Percentiles rank a stretch among this genome's conserved stretches.
Evolutionary conservation across 2,888 invertebrate genomes (phyloP).

Genomic region (Aquatica leii): DNA sequence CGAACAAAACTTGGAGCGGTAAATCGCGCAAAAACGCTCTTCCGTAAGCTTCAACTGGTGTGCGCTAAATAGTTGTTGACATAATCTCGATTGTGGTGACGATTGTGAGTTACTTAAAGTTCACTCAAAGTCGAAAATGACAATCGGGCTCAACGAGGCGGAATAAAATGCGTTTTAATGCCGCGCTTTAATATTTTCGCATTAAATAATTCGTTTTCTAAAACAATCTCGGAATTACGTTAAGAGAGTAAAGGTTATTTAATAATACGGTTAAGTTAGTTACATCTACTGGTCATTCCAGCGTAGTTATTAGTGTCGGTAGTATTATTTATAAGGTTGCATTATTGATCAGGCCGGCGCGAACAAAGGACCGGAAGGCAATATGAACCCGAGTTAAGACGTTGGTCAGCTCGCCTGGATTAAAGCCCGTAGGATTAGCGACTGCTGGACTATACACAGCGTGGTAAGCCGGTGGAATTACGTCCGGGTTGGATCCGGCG

Average conservation of each 20-base stretch:
- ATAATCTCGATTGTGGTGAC: slow-evolving; percentile 49
- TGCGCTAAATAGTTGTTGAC: slow-evolving; percentile 49
- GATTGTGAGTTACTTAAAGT: slow-evolving; percentile 44
- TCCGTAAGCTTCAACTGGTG: slow-evolving; percentile 44
- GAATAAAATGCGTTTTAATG: slow-evolving; percentile 4
- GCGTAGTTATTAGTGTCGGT: slow-evolving; percentile 52
- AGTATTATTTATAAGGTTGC: slow-evolving; percentile 63
- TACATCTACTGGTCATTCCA: slow-evolving; percentile 31
- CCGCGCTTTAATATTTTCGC: no score
- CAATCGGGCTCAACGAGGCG: slow-evolving; percentile 31
- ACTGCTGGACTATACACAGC: slow-evolving; percentile 62
- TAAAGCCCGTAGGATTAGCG: slow-evolving; percentile 62
- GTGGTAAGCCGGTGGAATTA: slow-evolving; percentile 62
- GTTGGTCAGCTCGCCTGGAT: slow-evolving; percentile 62
- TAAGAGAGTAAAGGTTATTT: no score
- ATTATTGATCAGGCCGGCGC: slow-evolving; percentile 60
- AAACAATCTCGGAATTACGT: no score
- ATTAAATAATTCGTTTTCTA: slow-evolving; percentile 1
- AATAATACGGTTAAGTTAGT: slow-evolving; percentile 23
- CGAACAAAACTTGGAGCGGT: slow-evolving; percentile 42
- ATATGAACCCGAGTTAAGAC: slow-evolving; percentile 63
- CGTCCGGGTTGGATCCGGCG: slow-evolving; percentile 58
- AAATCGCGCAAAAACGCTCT: slow-evolving; percentile 44
- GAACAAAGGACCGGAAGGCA: slow-evolving; percentile 62
- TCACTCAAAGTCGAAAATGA: slow-evolving; percentile 32